A percentile compares a stretch with the other conserved stretches of the same genome.
Evolutionary conservation across 1,140 invertebrate species (phyloP).

Genomic region (Arctopsyche grandis): DNA sequence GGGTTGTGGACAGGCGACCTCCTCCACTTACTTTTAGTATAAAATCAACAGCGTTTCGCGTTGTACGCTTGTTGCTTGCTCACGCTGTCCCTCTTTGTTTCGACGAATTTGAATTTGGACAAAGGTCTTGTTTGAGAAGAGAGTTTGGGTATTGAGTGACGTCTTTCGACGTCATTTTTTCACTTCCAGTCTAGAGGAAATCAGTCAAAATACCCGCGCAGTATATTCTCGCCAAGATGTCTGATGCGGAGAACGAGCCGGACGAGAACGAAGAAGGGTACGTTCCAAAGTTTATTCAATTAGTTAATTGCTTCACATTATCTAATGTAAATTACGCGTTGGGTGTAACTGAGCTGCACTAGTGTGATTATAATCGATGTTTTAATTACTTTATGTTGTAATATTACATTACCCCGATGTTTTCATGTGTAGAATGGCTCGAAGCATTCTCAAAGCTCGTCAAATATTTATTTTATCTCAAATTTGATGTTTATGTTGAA

Average conservation of each 20-base stretch:
- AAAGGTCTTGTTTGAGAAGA: not conserved
- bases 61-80: slow-evolving; percentile 9
- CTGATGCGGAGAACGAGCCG: slow-evolving; percentile 37
- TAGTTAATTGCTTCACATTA: not conserved
- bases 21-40: slow-evolving; percentile 17
- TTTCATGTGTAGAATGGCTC: too few species aligned
- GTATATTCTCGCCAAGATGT: slow-evolving; percentile 38
- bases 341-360: too few species aligned
- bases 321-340: too few species aligned
- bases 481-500: too few species aligned
- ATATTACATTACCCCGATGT: too few species aligned
- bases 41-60: slow-evolving; percentile 17
- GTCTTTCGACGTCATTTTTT: slow-evolving; percentile 3
- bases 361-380: too few species aligned
- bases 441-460: too few species aligned
- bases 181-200: not conserved
- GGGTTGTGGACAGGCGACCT: slow-evolving; percentile 4
- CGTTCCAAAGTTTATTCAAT: slow-evolving; percentile 1
- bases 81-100: not conserved
- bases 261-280: slow-evolving; percentile 40
- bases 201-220: slow-evolving; percentile 35
- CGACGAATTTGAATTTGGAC: not conserved
- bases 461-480: too few species aligned
- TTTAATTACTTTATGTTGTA: too few species aligned
- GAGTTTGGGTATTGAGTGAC: not conserved